phyloP scores from a whole-genome alignment of 2,888 invertebrate species.

The Dryococelus australis region DNA sequence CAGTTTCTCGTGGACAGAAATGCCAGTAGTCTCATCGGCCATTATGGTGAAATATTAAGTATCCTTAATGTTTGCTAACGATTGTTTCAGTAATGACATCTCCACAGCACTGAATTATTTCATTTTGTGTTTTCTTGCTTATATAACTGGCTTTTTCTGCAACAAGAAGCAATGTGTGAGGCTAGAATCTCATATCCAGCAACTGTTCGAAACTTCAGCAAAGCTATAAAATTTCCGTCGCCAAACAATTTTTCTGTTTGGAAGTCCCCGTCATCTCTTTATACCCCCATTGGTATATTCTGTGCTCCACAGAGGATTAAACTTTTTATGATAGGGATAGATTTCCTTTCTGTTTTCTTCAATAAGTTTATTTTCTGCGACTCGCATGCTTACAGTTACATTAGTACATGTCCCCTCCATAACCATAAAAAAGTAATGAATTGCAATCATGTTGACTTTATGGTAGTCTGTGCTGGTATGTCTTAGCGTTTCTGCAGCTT shows the following conservation, averaged over 20 bases:
- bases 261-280: background rate
- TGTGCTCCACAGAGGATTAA: background rate
- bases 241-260: background rate
- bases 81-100: constrained; percentile 1
- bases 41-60: background rate
- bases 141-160: background rate
- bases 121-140: background rate
- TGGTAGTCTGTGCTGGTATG: background rate
- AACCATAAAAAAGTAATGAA: background rate
- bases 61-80: background rate
- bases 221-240: background rate
- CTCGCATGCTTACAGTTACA: background rate
- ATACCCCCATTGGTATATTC: background rate
- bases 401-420: background rate
- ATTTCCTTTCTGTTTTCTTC: background rate
- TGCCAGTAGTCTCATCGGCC: background rate
- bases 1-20: background rate
- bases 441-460: background rate
- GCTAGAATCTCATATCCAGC: background rate
- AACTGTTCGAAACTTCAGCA: background rate
- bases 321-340: background rate
- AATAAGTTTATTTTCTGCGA: background rate
- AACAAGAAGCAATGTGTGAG: background rate
- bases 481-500: background rate
- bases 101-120: background rate